Percentiles rank a stretch among this genome's conserved stretches.
phyloP scores from a whole-genome alignment of 2,797 vertebrate genomes.

The Microctenopoma steveboyesi region DNA sequence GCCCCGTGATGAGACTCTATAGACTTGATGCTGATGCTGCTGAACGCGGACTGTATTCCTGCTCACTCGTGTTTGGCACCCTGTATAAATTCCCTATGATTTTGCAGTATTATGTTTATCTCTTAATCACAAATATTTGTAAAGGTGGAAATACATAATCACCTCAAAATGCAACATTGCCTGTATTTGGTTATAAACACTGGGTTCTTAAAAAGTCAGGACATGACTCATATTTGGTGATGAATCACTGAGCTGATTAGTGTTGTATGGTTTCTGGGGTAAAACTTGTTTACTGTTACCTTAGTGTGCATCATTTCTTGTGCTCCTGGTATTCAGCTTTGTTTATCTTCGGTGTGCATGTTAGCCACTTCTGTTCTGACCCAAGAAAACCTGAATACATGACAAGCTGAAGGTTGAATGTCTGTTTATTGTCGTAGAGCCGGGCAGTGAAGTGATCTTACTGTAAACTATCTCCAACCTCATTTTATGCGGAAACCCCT shows the following conservation, averaged over 20 bases:
- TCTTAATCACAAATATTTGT: conserved; percentile 62
- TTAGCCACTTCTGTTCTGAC: conserved; percentile 70
- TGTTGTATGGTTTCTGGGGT: conserved; percentile 52
- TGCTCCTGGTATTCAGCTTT: conserved; percentile 68
- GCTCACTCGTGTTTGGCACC: conserved; percentile 23
- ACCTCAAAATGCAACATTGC: conserved; percentile 49
- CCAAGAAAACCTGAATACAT: conserved; percentile 54
- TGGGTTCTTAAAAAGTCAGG: conserved; percentile 24
- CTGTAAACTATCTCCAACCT: conserved; percentile 59
- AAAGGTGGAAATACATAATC: conserved; percentile 57
- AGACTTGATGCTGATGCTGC: not conserved
- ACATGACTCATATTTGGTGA: conserved; percentile 60
- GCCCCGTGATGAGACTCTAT: not conserved
- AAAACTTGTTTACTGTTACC: conserved; percentile 67
- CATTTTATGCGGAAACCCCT: conserved; percentile 52
- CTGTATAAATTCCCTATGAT: conserved; percentile 7
- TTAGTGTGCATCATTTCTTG: conserved; percentile 68
- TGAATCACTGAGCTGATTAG: conserved; percentile 56
- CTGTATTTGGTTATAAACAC: conserved; percentile 69
- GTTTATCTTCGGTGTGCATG: conserved; percentile 57
- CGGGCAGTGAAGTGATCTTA: conserved; percentile 51
- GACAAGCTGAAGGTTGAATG: conserved; percentile 39
- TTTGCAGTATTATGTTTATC: conserved; percentile 28
- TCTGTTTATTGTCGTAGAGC: conserved; percentile 66
- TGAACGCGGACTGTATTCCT: conserved; percentile 16